Evolutionary conservation across 1,140 invertebrate genomes (phyloP).

Genomic region (Vanessa atalanta): DNA sequence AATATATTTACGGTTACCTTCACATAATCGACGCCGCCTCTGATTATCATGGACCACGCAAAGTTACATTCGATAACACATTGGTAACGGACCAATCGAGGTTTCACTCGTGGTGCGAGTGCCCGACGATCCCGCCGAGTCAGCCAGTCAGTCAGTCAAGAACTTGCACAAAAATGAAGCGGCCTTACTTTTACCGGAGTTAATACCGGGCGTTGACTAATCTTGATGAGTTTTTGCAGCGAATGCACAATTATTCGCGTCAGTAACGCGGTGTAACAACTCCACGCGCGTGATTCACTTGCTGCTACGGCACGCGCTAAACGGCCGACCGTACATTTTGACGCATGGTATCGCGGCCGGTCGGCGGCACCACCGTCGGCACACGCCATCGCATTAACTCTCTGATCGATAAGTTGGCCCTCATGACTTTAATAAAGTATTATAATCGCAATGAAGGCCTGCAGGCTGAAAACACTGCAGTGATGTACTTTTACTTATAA

Average conservation of each 20-base stretch:
- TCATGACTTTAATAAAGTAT: neutral
- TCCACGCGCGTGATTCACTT: neutral
- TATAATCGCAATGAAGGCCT: neutral
- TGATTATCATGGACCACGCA: too few relatives aligned
- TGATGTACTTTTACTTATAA: too few relatives aligned
- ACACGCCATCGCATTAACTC: neutral
- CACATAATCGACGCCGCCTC: too few relatives aligned
- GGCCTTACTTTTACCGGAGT: neutral
- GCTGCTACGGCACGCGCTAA: neutral
- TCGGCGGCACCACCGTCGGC: too few relatives aligned
- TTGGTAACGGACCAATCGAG: too few relatives aligned
- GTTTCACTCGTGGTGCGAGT: too few relatives aligned
- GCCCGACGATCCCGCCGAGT: too few relatives aligned
- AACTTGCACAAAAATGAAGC: neutral
- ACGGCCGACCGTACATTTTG: too few relatives aligned
- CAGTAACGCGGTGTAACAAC: neutral
- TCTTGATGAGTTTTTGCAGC: conserved; percentile 4
- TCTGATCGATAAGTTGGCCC: neutral
- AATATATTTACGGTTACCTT: too few relatives aligned
- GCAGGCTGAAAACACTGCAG: neutral
- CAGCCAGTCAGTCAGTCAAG: too few relatives aligned
- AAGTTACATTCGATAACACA: too few relatives aligned
- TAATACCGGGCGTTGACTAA: conserved; percentile 8
- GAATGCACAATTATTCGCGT: neutral
- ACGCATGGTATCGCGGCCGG: too few relatives aligned